phyloP scores from a whole-genome alignment of 1,140 invertebrate genomes.

The Achatina immaculata region DNA sequence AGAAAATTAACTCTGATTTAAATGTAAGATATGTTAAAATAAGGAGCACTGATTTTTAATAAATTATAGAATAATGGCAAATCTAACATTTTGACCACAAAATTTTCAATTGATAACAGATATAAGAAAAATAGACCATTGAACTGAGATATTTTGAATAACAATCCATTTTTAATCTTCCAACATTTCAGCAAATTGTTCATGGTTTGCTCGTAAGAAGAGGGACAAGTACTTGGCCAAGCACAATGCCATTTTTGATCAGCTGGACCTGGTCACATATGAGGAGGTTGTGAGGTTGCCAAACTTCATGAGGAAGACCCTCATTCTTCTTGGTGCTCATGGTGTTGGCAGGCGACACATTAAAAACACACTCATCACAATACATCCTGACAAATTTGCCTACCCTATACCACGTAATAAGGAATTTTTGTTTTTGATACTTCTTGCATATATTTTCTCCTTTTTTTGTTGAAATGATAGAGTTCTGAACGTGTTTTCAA shows the following conservation, averaged over 20 bases:
- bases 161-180: neutral
- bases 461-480: too few relatives aligned
- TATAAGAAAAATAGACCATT: too few relatives aligned
- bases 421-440: too few relatives aligned
- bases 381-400: conserved; percentile 97
- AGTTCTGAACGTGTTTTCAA: too few relatives aligned
- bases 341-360: conserved; percentile 98
- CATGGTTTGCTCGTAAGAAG: conserved; percentile 82
- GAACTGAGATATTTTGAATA: too few relatives aligned
- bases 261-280: conserved; percentile 98
- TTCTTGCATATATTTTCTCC: too few relatives aligned
- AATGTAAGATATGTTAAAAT: too few relatives aligned
- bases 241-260: conserved; percentile 91
- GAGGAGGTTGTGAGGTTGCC: conserved; percentile 98
- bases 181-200: conserved; percentile 63
- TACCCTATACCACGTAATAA: conserved; percentile 84
- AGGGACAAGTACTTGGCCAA: conserved; percentile 99
- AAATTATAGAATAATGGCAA: too few relatives aligned
- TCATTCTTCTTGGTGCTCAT: conserved; percentile 81
- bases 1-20: too few relatives aligned
- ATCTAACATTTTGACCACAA: too few relatives aligned
- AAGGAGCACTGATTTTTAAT: too few relatives aligned
- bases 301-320: conserved; percentile 78
- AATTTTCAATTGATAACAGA: too few relatives aligned
- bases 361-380: conserved; percentile 97